Conservation (phyloP, 2,888 invertebrate genomes). For the Cosmorhoe ocellata region DNA sequence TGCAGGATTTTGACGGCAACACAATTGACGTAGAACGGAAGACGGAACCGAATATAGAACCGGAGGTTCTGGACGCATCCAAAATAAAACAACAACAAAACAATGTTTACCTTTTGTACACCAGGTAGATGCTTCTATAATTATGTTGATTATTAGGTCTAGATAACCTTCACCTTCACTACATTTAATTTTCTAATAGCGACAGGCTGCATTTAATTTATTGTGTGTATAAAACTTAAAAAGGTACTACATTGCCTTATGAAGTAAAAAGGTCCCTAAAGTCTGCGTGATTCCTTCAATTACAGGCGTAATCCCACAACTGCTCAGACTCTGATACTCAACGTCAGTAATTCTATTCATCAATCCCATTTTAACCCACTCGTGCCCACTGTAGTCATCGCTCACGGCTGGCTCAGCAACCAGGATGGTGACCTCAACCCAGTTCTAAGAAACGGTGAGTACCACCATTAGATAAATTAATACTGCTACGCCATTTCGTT, state of each 20-base stretch:
- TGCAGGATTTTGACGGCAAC: conserved; percentile 45
- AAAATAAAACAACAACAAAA: conserved; percentile 46
- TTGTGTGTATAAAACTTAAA: no score
- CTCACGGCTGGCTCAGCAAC: conserved; percentile 55
- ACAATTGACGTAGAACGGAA: conserved; percentile 48
- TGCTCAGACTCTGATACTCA: conserved; percentile 43
- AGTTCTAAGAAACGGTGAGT: conserved; percentile 45
- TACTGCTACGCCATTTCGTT: no score
- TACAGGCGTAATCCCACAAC: conserved; percentile 42
- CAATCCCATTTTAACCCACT: conserved; percentile 48
- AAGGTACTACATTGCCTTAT: no score
- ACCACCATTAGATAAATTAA: background rate
- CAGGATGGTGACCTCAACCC: conserved; percentile 43
- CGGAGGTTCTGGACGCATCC: conserved; percentile 39
- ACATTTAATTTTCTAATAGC: no score
- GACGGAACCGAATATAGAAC: conserved; percentile 42
- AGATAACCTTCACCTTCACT: no score
- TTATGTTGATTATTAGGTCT: no score
- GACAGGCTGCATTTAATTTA: no score
- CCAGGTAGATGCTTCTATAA: conserved; percentile 38
- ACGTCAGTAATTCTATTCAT: background rate
- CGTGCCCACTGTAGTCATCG: conserved; percentile 46
- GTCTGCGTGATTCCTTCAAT: background rate
- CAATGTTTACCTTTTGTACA: conserved; percentile 49
- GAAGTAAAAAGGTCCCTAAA: no score